Base-by-base conservation (phyloP, 2,113 vertebrate species). In the Anas platyrhynchos region DNA sequence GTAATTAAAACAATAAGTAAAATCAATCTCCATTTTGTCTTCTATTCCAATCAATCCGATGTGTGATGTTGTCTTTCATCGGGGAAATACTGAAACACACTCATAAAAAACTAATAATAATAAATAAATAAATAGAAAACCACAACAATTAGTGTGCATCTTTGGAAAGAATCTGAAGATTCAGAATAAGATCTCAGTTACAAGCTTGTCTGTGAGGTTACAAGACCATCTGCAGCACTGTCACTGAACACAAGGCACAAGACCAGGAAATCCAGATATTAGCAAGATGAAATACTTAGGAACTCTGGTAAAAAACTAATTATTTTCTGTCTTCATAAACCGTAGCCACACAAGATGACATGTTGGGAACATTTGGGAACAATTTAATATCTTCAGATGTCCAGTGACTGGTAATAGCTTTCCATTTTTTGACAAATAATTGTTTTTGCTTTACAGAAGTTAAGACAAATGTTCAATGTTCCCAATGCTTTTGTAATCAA, bases 171-270 rank as follows among this genome's bases (percentile, higher is more conserved):
- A 87, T 82, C 36, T 85, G 78, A 91, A 69, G 66, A 87, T 72
- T 88, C 43, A 62, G 77, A 68, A 48, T 79, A 91, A 83, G 48
- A 92, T 69, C 71, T 87, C 58, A 84, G 59, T 88, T 81, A 85
- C 65, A 81, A 91, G 50, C 61, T 95, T 89, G 38, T 86, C 83
- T 94, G 50, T 73, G 81, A 79, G 95, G 87, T 96, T 95, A 95
- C 43, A 48, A 79, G 87, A 94, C 91, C 93, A 95, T 94, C 91
- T 96, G 80, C 69, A 93, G 68, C 77, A 92, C 77, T 96, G 93
- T 85, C 82, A 94, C 44, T 91, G 82, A 94, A 82, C 86, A 85
- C 89, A 93, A 95, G 84, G 81, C 91, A 92, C 66, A 62, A 87
- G 84, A 95, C 48, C 62, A 94, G 84, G 75, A 92, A 91, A 82